A percentile compares a stretch with the other conserved stretches of the same genome.
phyloP scores from a whole-genome alignment of 2,888 invertebrate species.

The Drosophila crucigera region DNA sequence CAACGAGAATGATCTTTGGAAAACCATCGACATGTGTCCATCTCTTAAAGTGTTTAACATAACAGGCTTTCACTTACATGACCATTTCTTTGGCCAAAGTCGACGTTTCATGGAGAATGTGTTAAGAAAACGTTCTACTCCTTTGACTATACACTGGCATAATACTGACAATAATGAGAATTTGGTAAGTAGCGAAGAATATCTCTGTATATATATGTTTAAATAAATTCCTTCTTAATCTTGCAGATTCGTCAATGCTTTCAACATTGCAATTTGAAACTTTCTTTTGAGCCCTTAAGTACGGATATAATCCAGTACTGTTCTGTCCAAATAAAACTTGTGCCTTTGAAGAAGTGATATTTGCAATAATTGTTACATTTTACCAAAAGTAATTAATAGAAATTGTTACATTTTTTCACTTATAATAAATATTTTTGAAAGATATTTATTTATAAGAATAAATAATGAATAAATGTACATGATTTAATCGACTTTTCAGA shows the following conservation, averaged over 20 bases:
- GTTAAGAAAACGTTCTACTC: constrained; percentile 3
- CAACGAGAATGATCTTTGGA: constrained; percentile 35
- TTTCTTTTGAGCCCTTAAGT: constrained; percentile 9
- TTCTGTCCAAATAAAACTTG: neutral
- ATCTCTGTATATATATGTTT: neutral
- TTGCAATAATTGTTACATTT: neutral
- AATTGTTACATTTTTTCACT: neutral
- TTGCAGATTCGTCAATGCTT: constrained; percentile 32
- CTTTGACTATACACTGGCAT: constrained; percentile 21
- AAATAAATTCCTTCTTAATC: neutral
- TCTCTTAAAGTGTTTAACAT: constrained; percentile 24
- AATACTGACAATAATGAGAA: neutral
- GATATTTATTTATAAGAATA: constrained; percentile 6
- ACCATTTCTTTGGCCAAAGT: constrained; percentile 8
- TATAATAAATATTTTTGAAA: neutral
- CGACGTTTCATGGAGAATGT: constrained; percentile 12
- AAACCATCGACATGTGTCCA: constrained; percentile 6
- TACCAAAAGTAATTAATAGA: neutral
- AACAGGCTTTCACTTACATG: constrained; percentile 11
- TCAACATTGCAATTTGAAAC: constrained; percentile 10
- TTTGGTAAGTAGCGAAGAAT: constrained; percentile 7
- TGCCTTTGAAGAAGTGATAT: neutral
- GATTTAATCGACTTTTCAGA: neutral
- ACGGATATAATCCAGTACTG: fast-evolving
- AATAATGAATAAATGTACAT: neutral